Evolutionary conservation across 2,888 invertebrate genomes (phyloP).

Genomic region (Oscheius sp.): DNA sequence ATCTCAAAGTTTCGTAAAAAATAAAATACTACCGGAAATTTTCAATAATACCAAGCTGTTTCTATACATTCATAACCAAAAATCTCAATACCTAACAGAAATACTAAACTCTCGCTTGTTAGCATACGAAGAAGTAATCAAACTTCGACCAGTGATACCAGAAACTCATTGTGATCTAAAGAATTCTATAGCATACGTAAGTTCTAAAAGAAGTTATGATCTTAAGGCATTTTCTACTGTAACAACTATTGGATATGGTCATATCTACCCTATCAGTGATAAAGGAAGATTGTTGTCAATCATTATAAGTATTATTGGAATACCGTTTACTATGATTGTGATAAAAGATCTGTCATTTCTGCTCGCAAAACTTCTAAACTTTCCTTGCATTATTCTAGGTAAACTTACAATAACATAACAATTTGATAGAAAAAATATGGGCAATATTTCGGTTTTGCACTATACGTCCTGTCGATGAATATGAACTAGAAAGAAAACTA

Average conservation of each 20-base stretch:
- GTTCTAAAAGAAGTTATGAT: background rate
- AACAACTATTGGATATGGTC: slow-evolving; percentile 69
- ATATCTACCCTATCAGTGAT: slow-evolving; percentile 70
- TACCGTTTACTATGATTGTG: slow-evolving; percentile 71
- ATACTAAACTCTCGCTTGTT: slow-evolving; percentile 40
- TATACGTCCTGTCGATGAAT: slow-evolving; percentile 47
- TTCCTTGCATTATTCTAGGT: slow-evolving; percentile 55
- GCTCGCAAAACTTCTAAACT: slow-evolving; percentile 46
- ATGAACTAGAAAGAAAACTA: slow-evolving; percentile 38
- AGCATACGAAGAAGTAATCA: slow-evolving; percentile 41
- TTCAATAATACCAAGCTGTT: slow-evolving; percentile 57
- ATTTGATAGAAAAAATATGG: slow-evolving; percentile 51
- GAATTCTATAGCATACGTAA: slow-evolving; percentile 46
- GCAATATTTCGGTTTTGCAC: slow-evolving; percentile 62
- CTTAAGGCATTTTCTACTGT: slow-evolving; percentile 42
- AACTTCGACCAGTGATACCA: slow-evolving; percentile 44
- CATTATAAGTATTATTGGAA: slow-evolving; percentile 70
- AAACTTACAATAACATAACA: slow-evolving; percentile 8
- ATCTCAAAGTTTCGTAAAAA: slow-evolving; percentile 37
- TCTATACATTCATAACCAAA: slow-evolving; percentile 51
- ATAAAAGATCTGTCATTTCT: slow-evolving; percentile 69
- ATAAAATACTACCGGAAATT: slow-evolving; percentile 50
- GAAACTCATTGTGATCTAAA: slow-evolving; percentile 34
- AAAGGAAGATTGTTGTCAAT: slow-evolving; percentile 70
- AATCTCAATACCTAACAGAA: slow-evolving; percentile 38